These are phyloP conservation scores for Menura novaehollandiae DNA, from an alignment of 2,113 vertebrate genomes.

Conservation along the genomic window DNA sequence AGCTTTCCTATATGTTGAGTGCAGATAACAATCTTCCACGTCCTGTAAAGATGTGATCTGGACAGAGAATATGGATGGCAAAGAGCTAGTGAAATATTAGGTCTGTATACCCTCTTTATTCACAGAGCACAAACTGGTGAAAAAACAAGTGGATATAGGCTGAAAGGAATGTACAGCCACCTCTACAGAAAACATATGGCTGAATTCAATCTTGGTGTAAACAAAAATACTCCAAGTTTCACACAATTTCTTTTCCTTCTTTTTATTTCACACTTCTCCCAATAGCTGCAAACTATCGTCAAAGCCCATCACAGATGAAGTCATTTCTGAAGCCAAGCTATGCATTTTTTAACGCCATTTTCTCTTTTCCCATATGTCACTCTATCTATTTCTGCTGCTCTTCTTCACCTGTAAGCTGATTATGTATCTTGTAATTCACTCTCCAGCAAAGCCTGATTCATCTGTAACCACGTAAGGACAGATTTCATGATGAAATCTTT, in stretches of 20 bases:
- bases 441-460: slow-evolving; percentile 23
- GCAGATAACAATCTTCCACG: background rate
- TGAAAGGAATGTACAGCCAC: background rate
- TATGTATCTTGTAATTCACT: slow-evolving; percentile 7
- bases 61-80: background rate
- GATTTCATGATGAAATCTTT: background rate
- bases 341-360: slow-evolving; percentile 33
- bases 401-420: slow-evolving; percentile 36
- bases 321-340: slow-evolving; percentile 26
- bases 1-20: background rate
- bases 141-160: background rate
- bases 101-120: background rate
- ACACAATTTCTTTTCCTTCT: background rate
- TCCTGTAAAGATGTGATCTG: background rate
- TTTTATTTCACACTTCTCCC: slow-evolving; percentile 47
- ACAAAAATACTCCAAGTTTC: slow-evolving; percentile 52
- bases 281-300: slow-evolving; percentile 23
- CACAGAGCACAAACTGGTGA: background rate
- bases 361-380: slow-evolving; percentile 48
- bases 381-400: slow-evolving; percentile 39
- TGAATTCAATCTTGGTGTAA: slow-evolving; percentile 42
- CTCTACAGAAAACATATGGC: slow-evolving; percentile 50
- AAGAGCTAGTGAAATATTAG: background rate
- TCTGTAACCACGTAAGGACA: background rate
- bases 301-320: slow-evolving; percentile 6